Evolutionary conservation across 2,888 invertebrate species (phyloP).

Genomic region (Dicycla oo): DNA sequence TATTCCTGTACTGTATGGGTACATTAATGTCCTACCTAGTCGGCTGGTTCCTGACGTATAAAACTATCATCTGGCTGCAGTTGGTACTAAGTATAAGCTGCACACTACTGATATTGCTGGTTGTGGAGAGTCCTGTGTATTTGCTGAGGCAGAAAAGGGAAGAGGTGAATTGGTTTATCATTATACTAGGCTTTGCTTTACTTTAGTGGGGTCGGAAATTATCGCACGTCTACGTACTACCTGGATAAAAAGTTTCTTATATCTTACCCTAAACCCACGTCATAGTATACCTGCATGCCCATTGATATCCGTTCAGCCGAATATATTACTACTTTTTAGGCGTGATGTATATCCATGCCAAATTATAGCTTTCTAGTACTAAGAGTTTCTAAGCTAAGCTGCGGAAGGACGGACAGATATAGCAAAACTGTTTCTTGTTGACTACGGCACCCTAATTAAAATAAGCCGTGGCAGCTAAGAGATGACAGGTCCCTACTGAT

Average conservation of each 20-base stretch:
- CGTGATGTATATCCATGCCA: too few species aligned
- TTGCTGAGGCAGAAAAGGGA: slow-evolving; percentile 80
- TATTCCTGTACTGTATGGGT: slow-evolving; percentile 75
- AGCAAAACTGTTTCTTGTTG: too few species aligned
- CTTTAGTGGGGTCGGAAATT: not conserved
- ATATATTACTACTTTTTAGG: too few species aligned
- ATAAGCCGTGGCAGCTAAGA: too few species aligned
- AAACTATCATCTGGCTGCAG: slow-evolving; percentile 78
- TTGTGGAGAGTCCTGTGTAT: slow-evolving; percentile 83
- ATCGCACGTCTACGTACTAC: not conserved
- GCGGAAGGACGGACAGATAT: too few species aligned
- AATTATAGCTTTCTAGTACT: too few species aligned
- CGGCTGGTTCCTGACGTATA: slow-evolving; percentile 81
- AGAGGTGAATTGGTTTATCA: slow-evolving; percentile 71
- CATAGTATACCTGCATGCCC: not conserved
- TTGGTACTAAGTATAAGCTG: slow-evolving; percentile 70
- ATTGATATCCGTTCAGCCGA: not conserved
- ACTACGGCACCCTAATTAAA: too few species aligned
- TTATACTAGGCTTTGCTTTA: too few species aligned
- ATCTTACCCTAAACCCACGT: not conserved
- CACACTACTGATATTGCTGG: slow-evolving; percentile 71
- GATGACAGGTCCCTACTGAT: too few species aligned
- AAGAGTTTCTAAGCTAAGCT: too few species aligned
- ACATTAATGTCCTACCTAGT: slow-evolving; percentile 77
- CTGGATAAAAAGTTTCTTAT: not conserved